Evolutionary conservation across 1,140 invertebrate genomes (phyloP).

Genomic region (Sycophaga agraensis): DNA sequence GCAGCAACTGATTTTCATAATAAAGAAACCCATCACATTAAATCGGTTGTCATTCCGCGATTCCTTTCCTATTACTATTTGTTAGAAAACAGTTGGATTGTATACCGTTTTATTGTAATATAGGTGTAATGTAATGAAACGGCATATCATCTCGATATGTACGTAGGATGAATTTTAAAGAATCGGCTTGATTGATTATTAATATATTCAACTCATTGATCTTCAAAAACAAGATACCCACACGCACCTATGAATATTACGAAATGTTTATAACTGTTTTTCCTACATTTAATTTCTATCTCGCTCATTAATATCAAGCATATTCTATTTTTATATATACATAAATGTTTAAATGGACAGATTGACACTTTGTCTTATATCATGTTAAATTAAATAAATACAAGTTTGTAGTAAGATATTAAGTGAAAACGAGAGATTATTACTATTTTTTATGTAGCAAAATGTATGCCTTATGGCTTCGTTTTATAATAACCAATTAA

Average conservation of each 20-base stretch:
- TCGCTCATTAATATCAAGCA: too few species aligned
- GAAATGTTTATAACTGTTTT: not conserved
- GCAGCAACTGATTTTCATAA: not conserved
- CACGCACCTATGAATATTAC: not conserved
- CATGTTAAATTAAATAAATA: too few species aligned
- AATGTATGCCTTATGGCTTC: too few species aligned
- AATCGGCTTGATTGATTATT: not conserved
- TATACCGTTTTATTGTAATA: too few species aligned
- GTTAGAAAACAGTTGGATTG: not conserved
- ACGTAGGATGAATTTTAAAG: constrained; percentile 6
- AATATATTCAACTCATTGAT: not conserved
- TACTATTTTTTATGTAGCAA: too few species aligned
- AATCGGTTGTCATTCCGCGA: too few species aligned
- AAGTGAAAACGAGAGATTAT: too few species aligned
- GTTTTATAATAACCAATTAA: too few species aligned
- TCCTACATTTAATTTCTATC: not conserved
- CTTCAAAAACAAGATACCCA: constrained; percentile 1
- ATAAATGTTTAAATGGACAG: too few species aligned
- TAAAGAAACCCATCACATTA: not conserved
- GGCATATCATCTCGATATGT: not conserved
- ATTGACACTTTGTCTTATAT: too few species aligned
- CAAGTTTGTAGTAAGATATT: too few species aligned
- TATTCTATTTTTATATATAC: too few species aligned
- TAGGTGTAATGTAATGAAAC: not conserved
- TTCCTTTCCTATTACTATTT: not conserved